These are phyloP conservation scores for Agrochola macilenta DNA, from an alignment of 2,888 invertebrate genomes.

Conservation along the genomic window DNA sequence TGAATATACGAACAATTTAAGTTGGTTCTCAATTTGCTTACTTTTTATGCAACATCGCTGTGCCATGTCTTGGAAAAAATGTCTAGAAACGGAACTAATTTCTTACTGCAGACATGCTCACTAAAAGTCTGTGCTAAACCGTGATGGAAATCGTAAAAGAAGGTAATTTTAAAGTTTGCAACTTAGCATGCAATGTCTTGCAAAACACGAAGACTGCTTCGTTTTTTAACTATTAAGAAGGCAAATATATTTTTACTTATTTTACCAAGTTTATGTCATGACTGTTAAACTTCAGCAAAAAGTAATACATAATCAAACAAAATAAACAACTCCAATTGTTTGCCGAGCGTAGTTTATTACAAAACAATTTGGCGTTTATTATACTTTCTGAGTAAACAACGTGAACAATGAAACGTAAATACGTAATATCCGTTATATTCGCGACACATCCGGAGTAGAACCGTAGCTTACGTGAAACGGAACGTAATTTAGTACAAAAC, in stretches of 20 bases:
- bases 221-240: not conserved
- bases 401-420: not conserved
- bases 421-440: slow-evolving; percentile 32
- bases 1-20: not conserved
- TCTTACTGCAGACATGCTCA: not conserved
- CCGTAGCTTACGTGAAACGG: slow-evolving; percentile 9
- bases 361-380: slow-evolving; percentile 22
- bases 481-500: slow-evolving; percentile 5
- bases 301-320: not conserved
- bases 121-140: not conserved
- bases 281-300: not conserved
- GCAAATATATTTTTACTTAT: not conserved
- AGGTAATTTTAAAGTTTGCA: not conserved
- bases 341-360: slow-evolving; percentile 13
- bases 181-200: not conserved
- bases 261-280: not conserved
- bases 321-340: slow-evolving; percentile 21
- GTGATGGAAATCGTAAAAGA: not conserved
- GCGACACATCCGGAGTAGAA: slow-evolving; percentile 29
- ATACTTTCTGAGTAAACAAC: slow-evolving; percentile 4
- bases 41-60: not conserved
- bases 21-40: not conserved
- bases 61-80: not conserved
- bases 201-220: not conserved
- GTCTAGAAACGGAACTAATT: not conserved